Evolutionary conservation across 1,140 invertebrate genomes (phyloP).

Genomic region (Drosophila virilis): DNA sequence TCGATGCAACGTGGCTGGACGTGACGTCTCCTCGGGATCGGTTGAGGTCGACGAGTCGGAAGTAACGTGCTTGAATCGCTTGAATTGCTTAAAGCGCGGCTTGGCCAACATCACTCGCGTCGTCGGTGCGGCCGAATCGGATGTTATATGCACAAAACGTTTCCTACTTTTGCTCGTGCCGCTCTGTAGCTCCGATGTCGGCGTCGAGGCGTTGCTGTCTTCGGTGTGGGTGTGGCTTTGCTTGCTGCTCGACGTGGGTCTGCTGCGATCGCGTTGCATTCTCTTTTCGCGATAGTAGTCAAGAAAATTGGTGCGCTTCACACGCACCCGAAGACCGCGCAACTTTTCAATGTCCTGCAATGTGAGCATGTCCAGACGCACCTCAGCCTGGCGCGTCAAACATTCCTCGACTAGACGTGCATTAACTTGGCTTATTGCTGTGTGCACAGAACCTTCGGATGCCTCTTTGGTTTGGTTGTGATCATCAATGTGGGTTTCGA

Average conservation of each 20-base stretch:
- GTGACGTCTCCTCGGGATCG: conserved; percentile 48
- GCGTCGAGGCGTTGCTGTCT: conserved; percentile 46
- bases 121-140: conserved; percentile 43
- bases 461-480: no score
- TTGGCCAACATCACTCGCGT: background rate
- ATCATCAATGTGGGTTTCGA: background rate
- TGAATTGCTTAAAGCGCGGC: conserved; percentile 2
- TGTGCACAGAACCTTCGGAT: background rate
- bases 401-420: conserved; percentile 51
- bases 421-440: background rate
- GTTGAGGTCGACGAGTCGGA: conserved; percentile 68
- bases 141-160: conserved; percentile 63
- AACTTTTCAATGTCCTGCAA: conserved; percentile 51
- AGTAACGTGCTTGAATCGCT: conserved; percentile 47
- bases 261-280: background rate
- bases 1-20: background rate
- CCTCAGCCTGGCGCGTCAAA: conserved; percentile 29
- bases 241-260: background rate
- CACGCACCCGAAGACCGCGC: conserved; percentile 48
- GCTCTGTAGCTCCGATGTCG: conserved; percentile 12
- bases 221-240: conserved; percentile 41
- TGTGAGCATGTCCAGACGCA: conserved; percentile 41
- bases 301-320: conserved; percentile 54
- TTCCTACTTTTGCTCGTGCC: conserved; percentile 4
- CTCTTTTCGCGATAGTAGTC: conserved; percentile 33